Evolutionary conservation across 2,888 invertebrate genomes (phyloP), one percentile per base, ranked within the genome.

Genomic region (Cantharis nigra): DNA sequence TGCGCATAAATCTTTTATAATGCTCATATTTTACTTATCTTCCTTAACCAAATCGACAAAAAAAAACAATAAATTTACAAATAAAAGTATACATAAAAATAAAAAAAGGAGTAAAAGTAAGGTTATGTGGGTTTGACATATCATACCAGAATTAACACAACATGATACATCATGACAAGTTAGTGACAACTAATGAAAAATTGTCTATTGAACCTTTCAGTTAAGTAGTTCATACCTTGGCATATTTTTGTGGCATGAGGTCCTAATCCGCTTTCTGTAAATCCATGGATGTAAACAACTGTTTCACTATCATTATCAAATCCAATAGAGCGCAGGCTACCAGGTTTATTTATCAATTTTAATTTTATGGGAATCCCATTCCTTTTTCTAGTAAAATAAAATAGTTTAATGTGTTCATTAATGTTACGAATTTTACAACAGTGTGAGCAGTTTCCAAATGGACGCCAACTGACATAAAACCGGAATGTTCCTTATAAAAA

Each of bases 211-310:
- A 2, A 3, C 20, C 3, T 20, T 20, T 20, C 20, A 20, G 13
- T 3, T 13, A 33, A 33, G 4, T 13, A 26, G 1, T 26, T 13
- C 2, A n/a, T n/a, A 49, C 49, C 49, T n/a, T n/a, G n/a, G 49
- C 49, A n/a, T 49, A 49, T 7, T n/a, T n/a, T 49, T 13, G n/a
- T 49, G 7, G 49, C 5, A 49, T 49, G 9, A 49, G n/a, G n/a
- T 13, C 72, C 65, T 9, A 33, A n/a, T 23, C n/a, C 67, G 7
- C 67, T 30, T 14, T 73, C 72, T 0, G 72, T 49, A 23, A 73
- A 73, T 18, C 72, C 72, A 20, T 73, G 72, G 18, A 67, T 65
- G 49, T 73, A 73, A n/a, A 73, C 7, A 13, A 73, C n/a, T 4
- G 72, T 73, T 65, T 26, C 18, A 10, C 9, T 9, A 10, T 65